Conservation (phyloP, 2,113 vertebrate genomes). For the Oreochromis tanganicae region DNA sequence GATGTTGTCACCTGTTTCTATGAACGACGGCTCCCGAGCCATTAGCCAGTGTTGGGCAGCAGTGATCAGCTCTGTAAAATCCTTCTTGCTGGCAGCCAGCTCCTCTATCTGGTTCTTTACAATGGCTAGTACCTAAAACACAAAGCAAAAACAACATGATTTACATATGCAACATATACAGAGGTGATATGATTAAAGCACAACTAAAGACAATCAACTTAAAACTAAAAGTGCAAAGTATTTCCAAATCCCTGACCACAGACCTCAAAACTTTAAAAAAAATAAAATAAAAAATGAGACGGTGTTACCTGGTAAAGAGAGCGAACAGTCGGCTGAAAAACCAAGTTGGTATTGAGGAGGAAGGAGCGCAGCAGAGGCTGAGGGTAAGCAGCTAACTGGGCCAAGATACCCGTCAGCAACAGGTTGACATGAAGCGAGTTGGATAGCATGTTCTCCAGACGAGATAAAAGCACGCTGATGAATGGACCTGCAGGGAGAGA, state of each 20-base stretch:
- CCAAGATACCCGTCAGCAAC: slow-evolving; percentile 90
- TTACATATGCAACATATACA: neutral
- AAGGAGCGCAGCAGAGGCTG: slow-evolving; percentile 96
- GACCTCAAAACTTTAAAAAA: neutral
- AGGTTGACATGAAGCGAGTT: slow-evolving; percentile 92
- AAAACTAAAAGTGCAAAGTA: neutral
- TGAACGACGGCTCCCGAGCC: slow-evolving; percentile 76
- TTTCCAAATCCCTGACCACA: neutral
- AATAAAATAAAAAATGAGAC: neutral
- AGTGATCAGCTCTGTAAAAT: slow-evolving; percentile 83
- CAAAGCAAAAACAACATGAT: neutral
- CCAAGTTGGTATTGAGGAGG: slow-evolving; percentile 95
- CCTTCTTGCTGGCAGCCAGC: slow-evolving; percentile 77
- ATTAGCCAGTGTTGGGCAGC: slow-evolving; percentile 90
- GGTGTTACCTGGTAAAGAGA: slow-evolving; percentile 90
- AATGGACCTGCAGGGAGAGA: slow-evolving; percentile 80
- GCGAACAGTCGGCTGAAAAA: slow-evolving; percentile 92
- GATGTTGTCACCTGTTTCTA: slow-evolving; percentile 46
- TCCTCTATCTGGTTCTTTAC: slow-evolving; percentile 94
- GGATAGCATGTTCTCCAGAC: slow-evolving; percentile 95
- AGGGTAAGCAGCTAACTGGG: slow-evolving; percentile 90
- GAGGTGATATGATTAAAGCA: neutral
- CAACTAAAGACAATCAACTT: neutral
- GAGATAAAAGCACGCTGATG: slow-evolving; percentile 91
- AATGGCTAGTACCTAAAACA: slow-evolving; percentile 84